Conservation (phyloP, 2,888 invertebrate species). For the Volucella zonaria region DNA sequence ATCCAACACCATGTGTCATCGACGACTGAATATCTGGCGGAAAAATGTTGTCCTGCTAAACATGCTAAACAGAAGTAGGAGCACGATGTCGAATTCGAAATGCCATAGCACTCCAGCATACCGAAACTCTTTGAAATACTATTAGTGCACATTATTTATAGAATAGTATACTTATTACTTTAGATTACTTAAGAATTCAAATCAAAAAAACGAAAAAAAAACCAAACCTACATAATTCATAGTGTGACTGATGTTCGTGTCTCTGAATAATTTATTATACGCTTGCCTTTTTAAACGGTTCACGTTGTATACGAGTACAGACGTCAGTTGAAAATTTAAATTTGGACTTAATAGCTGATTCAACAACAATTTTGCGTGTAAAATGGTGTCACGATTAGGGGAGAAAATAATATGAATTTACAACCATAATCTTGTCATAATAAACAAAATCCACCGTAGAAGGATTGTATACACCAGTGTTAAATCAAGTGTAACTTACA, state of each 20-base stretch:
- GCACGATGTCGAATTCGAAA: too few species aligned
- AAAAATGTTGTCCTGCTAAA: too few species aligned
- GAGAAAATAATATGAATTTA: constrained; percentile 24
- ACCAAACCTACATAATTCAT: too few species aligned
- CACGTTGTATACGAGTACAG: background rate
- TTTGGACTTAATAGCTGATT: constrained; percentile 27
- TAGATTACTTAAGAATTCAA: too few species aligned
- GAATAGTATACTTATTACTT: too few species aligned
- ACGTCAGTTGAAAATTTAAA: background rate
- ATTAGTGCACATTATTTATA: too few species aligned
- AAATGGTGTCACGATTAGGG: constrained; percentile 1
- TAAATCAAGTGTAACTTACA: constrained; percentile 44
- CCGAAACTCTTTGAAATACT: too few species aligned
- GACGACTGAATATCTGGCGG: too few species aligned
- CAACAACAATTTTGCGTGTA: constrained; percentile 44
- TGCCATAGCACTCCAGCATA: too few species aligned
- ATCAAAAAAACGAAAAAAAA: too few species aligned
- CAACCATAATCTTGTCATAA: constrained; percentile 19
- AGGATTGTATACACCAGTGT: background rate
- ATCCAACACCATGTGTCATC: too few species aligned
- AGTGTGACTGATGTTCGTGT: constrained; percentile 1
- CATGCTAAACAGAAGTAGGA: too few species aligned
- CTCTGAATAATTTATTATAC: background rate
- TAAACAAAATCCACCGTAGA: background rate
- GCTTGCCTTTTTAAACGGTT: constrained; percentile 14